Conservation (phyloP, 2,113 vertebrate genomes). For the Leucopsar rothschildi region DNA sequence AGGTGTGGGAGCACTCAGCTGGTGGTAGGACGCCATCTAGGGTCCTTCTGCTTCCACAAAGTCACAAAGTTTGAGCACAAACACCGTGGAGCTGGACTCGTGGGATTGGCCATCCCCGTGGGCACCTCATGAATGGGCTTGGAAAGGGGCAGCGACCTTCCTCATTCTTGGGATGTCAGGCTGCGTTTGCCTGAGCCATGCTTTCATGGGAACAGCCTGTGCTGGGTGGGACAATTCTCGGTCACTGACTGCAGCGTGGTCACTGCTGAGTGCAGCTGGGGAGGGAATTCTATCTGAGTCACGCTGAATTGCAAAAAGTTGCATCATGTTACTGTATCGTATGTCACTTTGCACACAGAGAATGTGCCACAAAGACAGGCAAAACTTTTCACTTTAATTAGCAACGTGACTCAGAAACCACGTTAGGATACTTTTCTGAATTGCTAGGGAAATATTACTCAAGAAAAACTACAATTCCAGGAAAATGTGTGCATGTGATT, state of each 20-base stretch:
- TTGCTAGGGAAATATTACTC: slow-evolving; percentile 31
- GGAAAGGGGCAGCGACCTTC: background rate
- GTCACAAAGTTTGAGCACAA: rapidly evolving
- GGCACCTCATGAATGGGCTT: background rate
- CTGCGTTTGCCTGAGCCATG: background rate
- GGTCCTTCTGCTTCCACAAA: background rate
- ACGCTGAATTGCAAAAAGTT: background rate
- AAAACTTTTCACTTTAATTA: slow-evolving; percentile 30
- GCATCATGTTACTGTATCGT: background rate
- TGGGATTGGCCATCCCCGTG: background rate
- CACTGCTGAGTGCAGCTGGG: background rate
- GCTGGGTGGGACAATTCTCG: background rate
- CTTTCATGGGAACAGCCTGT: background rate
- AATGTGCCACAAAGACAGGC: background rate
- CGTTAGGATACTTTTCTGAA: background rate
- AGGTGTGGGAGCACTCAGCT: rapidly evolving
- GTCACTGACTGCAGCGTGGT: rapidly evolving
- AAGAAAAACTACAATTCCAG: slow-evolving; percentile 60
- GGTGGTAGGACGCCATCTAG: background rate
- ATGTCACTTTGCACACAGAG: background rate
- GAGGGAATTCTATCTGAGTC: background rate
- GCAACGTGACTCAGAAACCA: slow-evolving; percentile 22
- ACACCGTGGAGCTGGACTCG: rapidly evolving
- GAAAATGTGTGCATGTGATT: slow-evolving; percentile 29
- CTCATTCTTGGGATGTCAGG: background rate